These are phyloP conservation scores for Conchocele bisecta DNA, from an alignment of 2,888 invertebrate genomes.

Conservation along the genomic window DNA sequence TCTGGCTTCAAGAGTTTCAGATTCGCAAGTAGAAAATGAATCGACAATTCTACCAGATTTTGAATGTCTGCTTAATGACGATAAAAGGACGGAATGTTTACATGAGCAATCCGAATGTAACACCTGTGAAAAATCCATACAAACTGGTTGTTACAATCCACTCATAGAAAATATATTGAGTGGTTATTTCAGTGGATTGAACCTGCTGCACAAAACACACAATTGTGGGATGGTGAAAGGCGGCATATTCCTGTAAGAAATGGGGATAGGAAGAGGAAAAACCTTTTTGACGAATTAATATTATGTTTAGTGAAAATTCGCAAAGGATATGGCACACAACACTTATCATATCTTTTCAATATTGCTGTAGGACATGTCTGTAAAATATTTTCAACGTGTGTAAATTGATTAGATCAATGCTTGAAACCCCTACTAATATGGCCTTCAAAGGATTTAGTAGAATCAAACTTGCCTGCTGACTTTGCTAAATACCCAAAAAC, in stretches of 20 bases:
- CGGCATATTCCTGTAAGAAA: neutral
- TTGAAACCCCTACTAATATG: constrained; percentile 24
- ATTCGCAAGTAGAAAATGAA: no score
- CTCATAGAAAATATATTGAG: neutral
- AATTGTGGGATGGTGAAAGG: constrained; percentile 10
- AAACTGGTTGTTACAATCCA: neutral
- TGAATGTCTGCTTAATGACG: no score
- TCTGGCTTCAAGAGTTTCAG: no score
- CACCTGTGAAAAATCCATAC: neutral
- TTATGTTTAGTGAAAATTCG: constrained; percentile 1
- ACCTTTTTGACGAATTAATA: neutral
- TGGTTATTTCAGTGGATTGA: constrained; percentile 1
- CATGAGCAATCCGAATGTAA: no score
- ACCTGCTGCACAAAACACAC: neutral
- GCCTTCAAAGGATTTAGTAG: constrained; percentile 11
- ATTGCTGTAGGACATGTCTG: constrained; percentile 1
- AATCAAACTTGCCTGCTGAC: neutral
- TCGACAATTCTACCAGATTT: no score
- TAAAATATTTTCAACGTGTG: constrained; percentile 19
- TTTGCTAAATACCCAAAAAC: neutral
- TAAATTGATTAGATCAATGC: constrained; percentile 13
- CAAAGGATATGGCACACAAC: neutral
- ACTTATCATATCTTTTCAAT: constrained; percentile 10
- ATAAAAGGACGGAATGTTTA: no score
- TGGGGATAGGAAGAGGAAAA: neutral